Evolutionary conservation across 2,888 invertebrate species (phyloP).

Genomic region (Aphelenchoides bicaudatus): DNA sequence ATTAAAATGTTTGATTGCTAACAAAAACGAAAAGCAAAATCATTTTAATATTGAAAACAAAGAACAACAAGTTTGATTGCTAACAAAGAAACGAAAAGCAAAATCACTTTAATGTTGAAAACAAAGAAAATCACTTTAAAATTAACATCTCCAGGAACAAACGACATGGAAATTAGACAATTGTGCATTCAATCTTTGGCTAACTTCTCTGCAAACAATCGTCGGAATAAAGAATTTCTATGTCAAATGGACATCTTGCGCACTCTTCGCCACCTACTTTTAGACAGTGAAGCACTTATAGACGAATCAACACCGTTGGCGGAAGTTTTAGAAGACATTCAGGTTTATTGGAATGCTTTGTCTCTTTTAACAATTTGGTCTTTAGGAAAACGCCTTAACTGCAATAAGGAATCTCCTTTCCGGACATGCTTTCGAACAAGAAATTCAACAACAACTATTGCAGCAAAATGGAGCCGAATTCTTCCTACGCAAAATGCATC

Average conservation of each 20-base stretch:
- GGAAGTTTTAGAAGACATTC: conserved; percentile 30
- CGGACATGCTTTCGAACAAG: conserved; percentile 33
- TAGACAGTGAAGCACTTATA: conserved; percentile 29
- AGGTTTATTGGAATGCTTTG: conserved; percentile 18
- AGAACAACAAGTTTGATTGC: too few species aligned
- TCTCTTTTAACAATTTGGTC: not conserved
- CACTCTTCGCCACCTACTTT: conserved; percentile 36
- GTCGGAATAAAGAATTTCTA: conserved; percentile 45
- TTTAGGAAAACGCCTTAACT: conserved; percentile 45
- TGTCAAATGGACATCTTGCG: conserved; percentile 34
- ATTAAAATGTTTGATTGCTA: too few species aligned
- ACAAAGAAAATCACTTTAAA: not conserved
- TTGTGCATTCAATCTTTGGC: conserved; percentile 41
- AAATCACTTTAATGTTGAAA: too few species aligned
- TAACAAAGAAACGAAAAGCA: too few species aligned
- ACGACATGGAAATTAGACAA: conserved; percentile 26
- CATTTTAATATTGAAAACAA: too few species aligned
- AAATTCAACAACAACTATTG: conserved; percentile 39
- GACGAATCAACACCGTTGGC: conserved; percentile 14
- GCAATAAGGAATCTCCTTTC: conserved; percentile 41
- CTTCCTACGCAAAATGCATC: conserved; percentile 39
- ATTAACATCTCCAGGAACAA: conserved; percentile 26
- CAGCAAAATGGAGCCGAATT: conserved; percentile 20
- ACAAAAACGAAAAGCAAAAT: too few species aligned
- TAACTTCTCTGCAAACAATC: conserved; percentile 51